A percentile compares a stretch with the other conserved stretches of the same genome.
phyloP scores from a whole-genome alignment of 53 echinoderm and acorn worm species.

The Antedon mediterranea region DNA sequence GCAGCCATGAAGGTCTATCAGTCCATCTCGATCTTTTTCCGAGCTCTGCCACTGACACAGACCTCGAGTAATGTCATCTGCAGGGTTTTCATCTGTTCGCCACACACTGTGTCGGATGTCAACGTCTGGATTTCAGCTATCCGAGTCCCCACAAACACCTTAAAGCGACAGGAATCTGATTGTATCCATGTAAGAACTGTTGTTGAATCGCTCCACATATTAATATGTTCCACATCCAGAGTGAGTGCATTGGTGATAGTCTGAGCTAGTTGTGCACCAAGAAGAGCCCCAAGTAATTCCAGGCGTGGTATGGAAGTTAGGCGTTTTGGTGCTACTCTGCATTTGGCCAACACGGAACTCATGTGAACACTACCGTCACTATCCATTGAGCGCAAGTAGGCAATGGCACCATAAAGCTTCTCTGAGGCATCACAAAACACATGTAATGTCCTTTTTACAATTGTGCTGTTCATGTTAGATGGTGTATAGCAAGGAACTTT shows the following conservation, averaged over 20 bases:
- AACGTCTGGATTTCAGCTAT: no score
- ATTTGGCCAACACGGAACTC: neutral
- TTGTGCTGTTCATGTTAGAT: neutral
- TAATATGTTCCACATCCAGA: no score
- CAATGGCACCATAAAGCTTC: neutral
- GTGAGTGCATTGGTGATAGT: no score
- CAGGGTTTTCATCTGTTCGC: no score
- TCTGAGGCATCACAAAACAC: conserved; percentile 10
- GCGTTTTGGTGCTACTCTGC: neutral
- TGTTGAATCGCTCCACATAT: no score
- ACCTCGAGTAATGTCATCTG: conserved; percentile 7
- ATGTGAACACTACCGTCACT: neutral
- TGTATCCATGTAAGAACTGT: no score
- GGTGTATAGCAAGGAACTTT: conserved; percentile 8
- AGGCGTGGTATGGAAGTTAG: no score
- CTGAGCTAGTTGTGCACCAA: no score
- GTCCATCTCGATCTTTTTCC: conserved; percentile 7
- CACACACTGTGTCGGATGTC: no score
- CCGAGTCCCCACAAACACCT: no score
- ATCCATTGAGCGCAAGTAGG: neutral
- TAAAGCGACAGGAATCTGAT: no score
- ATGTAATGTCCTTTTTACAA: neutral
- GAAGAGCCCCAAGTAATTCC: no score
- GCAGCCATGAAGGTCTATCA: conserved; percentile 7
- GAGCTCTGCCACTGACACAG: conserved; percentile 3